phyloP scores from a whole-genome alignment of 2,797 vertebrate genomes.

The Darevskia mixta region DNA sequence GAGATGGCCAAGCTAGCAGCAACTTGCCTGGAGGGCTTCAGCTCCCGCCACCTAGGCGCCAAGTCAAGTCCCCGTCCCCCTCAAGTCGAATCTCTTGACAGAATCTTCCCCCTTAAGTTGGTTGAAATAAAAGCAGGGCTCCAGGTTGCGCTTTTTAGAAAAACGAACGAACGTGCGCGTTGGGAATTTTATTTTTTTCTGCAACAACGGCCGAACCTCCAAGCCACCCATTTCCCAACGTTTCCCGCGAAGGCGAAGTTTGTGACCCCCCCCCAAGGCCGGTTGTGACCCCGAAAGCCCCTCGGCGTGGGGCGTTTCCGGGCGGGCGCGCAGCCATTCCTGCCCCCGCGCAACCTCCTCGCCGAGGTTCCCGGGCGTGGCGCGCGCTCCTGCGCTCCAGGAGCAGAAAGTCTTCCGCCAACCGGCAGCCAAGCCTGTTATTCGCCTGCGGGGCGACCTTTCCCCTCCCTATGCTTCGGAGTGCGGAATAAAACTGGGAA shows the following conservation, averaged over 20 bases:
- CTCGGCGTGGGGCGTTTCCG: too few species aligned
- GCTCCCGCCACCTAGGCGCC: neutral
- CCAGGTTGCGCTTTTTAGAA: neutral
- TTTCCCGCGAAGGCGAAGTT: neutral
- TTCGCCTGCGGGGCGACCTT: neutral
- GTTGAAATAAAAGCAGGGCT: neutral
- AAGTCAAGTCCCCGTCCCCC: too few species aligned
- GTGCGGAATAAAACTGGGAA: neutral
- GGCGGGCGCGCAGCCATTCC: neutral
- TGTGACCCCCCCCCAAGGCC: too few species aligned
- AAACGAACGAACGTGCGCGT: too few species aligned
- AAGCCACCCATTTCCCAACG: neutral
- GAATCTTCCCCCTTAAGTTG: neutral
- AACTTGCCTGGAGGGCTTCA: neutral
- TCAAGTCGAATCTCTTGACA: too few species aligned
- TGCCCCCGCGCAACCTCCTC: neutral
- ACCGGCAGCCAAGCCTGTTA: too few species aligned
- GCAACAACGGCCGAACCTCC: neutral
- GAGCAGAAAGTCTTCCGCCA: neutral
- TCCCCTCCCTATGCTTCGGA: too few species aligned
- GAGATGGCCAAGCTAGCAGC: neutral
- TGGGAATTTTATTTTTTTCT: neutral
- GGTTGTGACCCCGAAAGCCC: neutral
- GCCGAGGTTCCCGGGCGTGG: slow-evolving; percentile 7
- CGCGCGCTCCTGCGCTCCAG: neutral